Evolutionary conservation across 2,797 vertebrate genomes (phyloP), one percentile per base, ranked within the genome.

Genomic region (Selene dorsalis): DNA sequence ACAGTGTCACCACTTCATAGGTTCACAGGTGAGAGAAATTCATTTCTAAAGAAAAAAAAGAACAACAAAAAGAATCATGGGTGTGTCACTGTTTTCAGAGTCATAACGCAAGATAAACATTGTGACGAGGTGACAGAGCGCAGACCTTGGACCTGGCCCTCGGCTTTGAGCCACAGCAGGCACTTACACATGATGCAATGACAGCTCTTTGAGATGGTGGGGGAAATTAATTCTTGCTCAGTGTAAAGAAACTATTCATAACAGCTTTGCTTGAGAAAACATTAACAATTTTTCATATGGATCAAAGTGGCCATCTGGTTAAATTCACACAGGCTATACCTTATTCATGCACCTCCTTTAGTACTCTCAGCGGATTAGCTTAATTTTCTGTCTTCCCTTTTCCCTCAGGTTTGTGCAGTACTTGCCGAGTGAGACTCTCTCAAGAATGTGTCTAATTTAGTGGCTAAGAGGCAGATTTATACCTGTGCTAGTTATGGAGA

Each of bases 401-500:
- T 55, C 89, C 86, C 82, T 79, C 75, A 76, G 91, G 86, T 91
- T 88, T 90, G 85, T 88, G 90, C 88, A 79, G 87, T 85, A 82
- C 89, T 91, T 82, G 87, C 89, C 84, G 88, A 91, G 79, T 73
- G 85, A 89, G 87, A 84, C 87, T 89, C 87, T 89, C 83, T 84
- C 88, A 91, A 91, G 89, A 92, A 93, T 92, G 87, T 92, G 87
- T 91, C 89, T 94, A 95, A 96, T 96, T 95, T 95, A 95, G 96
- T 95, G 92, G 84, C 90, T 95, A 95, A 95, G 94, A 91, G 90
- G 92, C 93, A 93, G 84, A 96, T 97, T 97, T 96, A 96, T 95
- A 93, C 94, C 93, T 94, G 90, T 90, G 92, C 95, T 96, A 95
- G 93, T 95, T 94, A 94, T 92, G 94, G 92, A 97, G 93, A 93